Conservation (phyloP, 2,797 vertebrate species). For the Caiman crocodilus region DNA sequence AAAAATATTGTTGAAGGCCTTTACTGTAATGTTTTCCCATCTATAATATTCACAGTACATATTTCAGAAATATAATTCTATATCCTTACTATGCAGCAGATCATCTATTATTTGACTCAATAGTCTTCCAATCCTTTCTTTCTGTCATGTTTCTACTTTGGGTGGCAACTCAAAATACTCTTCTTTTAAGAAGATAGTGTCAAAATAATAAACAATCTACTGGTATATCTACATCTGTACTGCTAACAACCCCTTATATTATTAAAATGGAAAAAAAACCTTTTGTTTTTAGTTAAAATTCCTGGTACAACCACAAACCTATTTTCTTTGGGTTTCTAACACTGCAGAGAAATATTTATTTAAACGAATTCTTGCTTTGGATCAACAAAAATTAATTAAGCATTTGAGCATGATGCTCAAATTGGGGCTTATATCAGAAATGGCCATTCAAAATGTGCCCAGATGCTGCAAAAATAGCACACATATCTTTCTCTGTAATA, state of each 20-base stretch:
- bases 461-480: neutral
- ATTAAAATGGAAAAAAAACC: constrained; percentile 38
- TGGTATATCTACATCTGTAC: constrained; percentile 22
- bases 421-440: neutral
- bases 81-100: constrained; percentile 33
- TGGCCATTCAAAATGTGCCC: neutral
- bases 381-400: neutral
- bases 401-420: neutral
- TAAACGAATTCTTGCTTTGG: constrained; percentile 7
- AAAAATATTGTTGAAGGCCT: neutral
- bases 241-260: constrained; percentile 30
- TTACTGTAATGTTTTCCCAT: neutral
- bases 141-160: constrained; percentile 34
- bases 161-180: neutral
- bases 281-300: no score
- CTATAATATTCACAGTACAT: constrained; percentile 1
- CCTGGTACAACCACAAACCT: neutral
- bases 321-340: neutral
- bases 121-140: constrained; percentile 6
- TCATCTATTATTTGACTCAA: constrained; percentile 37
- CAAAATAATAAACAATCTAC: constrained; percentile 43
- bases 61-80: constrained; percentile 43
- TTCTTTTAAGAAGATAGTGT: constrained; percentile 14
- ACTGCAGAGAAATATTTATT: neutral
- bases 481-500: rapidly evolving